Evolutionary conservation across 2,797 vertebrate species (phyloP).

Genomic region (Pangasius krempfi): DNA sequence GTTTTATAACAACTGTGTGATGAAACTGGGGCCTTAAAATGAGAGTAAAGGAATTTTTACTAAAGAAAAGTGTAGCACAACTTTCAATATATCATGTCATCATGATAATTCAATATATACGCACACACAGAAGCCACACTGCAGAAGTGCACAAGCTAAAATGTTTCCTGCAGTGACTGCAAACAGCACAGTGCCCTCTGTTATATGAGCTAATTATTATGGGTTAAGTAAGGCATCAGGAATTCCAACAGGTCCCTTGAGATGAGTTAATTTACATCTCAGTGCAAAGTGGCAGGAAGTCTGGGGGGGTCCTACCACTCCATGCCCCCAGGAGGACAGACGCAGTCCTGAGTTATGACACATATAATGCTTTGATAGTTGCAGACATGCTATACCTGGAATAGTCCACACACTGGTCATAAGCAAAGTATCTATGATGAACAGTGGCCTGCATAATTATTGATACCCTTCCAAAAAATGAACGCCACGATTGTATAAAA

Average conservation of each 20-base stretch:
- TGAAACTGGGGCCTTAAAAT: neutral
- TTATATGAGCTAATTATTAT: conserved; percentile 45
- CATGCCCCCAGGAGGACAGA: neutral
- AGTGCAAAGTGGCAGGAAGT: neutral
- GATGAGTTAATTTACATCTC: conserved; percentile 18
- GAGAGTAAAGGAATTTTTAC: neutral
- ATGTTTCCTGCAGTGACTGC: neutral
- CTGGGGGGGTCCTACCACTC: neutral
- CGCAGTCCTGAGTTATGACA: conserved; percentile 16
- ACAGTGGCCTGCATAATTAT: neutral
- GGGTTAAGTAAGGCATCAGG: conserved; percentile 22
- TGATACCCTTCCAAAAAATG: neutral
- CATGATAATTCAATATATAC: neutral
- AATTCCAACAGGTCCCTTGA: conserved; percentile 27
- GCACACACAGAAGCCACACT: neutral
- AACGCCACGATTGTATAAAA: neutral
- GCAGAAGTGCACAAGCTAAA: neutral
- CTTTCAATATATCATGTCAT: neutral
- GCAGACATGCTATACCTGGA: neutral
- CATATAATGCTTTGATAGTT: conserved; percentile 6
- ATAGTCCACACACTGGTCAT: neutral
- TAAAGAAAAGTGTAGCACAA: neutral
- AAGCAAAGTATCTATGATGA: neutral
- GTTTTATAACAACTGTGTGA: neutral
- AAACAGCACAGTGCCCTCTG: conserved; percentile 17